phyloP scores from a whole-genome alignment of 2,113 vertebrate genomes.

The Rhea pennata region DNA sequence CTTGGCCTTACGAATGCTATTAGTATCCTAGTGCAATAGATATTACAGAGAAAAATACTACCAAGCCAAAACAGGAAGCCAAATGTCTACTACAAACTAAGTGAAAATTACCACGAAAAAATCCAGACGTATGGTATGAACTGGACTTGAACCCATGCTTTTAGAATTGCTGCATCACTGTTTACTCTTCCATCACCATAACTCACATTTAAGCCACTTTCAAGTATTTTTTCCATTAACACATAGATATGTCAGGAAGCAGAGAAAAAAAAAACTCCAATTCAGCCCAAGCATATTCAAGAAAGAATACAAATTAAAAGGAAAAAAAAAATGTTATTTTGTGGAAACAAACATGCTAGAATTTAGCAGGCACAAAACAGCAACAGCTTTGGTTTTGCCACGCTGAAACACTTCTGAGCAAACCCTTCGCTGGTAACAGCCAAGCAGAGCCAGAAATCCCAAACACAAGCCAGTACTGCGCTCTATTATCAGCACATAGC shows the following conservation, averaged over 20 bases:
- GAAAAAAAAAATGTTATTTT: background rate
- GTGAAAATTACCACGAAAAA: slow-evolving; percentile 10
- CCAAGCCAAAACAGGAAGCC: slow-evolving; percentile 50
- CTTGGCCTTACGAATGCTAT: background rate
- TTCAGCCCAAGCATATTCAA: background rate
- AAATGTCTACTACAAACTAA: slow-evolving; percentile 35
- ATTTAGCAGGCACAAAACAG: slow-evolving; percentile 26
- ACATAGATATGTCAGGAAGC: background rate
- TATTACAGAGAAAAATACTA: background rate
- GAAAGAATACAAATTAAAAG: background rate
- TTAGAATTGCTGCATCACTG: slow-evolving; percentile 50
- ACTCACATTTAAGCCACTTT: background rate
- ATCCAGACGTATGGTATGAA: slow-evolving; percentile 36
- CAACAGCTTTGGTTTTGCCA: background rate
- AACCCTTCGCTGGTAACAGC: background rate
- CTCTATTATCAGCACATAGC: background rate
- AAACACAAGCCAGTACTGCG: background rate
- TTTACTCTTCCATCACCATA: slow-evolving; percentile 29
- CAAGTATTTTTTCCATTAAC: slow-evolving; percentile 33
- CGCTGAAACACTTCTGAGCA: background rate
- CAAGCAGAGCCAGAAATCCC: background rate
- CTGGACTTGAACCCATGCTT: slow-evolving; percentile 23
- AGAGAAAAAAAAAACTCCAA: background rate
- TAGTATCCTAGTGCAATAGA: background rate
- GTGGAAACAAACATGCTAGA: background rate